phyloP scores from a whole-genome alignment of 1,140 invertebrate species.

The Venustaconcha ellipsiformis region DNA sequence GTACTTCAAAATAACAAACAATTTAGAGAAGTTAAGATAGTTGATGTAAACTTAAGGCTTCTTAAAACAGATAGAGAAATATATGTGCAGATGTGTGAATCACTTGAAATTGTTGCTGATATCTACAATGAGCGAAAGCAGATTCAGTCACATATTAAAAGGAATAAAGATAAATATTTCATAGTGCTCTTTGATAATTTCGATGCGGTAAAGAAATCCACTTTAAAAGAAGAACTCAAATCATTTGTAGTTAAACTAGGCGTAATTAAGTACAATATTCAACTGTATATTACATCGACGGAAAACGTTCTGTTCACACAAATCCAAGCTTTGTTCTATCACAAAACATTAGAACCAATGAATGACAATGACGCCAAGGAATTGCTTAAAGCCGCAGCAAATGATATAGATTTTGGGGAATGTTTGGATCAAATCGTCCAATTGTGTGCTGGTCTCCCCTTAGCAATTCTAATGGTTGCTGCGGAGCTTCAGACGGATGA shows the following conservation, averaged over 20 bases:
- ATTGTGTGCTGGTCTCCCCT: conserved; percentile 5
- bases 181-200: conserved; percentile 11
- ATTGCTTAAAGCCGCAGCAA: background rate
- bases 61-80: too few species aligned
- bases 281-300: conserved; percentile 5
- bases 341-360: background rate
- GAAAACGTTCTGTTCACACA: background rate
- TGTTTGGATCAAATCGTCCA: conserved; percentile 6
- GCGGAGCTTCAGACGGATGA: conserved; percentile 3
- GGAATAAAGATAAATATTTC: background rate
- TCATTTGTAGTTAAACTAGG: background rate
- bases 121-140: too few species aligned
- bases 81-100: too few species aligned
- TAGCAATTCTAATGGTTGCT: conserved; percentile 2
- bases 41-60: too few species aligned
- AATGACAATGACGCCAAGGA: background rate
- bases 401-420: background rate
- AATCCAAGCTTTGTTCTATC: background rate
- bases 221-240: background rate
- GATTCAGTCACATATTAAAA: too few species aligned
- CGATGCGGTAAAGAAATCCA: background rate
- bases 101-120: too few species aligned
- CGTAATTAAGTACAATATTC: background rate
- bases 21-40: too few species aligned
- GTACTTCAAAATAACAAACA: too few species aligned